phyloP scores from a whole-genome alignment of 2,113 vertebrate species.

The Ciconia stormi region DNA sequence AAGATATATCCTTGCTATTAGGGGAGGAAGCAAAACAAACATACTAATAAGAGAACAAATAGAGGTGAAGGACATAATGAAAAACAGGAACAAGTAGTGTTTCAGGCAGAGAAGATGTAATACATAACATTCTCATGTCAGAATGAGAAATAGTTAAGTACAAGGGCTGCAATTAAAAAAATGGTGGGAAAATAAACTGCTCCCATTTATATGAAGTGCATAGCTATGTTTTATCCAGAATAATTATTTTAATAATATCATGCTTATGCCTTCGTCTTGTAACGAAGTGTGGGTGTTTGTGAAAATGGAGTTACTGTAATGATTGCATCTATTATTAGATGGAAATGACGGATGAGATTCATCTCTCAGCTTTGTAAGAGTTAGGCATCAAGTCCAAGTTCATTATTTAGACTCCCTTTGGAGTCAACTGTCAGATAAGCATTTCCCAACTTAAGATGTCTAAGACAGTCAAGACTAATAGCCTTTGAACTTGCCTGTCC shows the following conservation, averaged over 20 bases:
- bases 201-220: neutral
- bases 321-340: neutral
- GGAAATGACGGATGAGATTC: neutral
- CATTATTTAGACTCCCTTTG: neutral
- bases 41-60: neutral
- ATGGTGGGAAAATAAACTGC: neutral
- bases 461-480: neutral
- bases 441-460: neutral
- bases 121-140: neutral
- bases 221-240: neutral
- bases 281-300: neutral
- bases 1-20: neutral
- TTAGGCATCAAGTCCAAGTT: neutral
- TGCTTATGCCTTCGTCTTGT: neutral
- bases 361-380: neutral
- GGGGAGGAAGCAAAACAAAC: neutral
- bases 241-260: conserved; percentile 15
- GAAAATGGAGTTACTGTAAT: neutral
- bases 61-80: neutral
- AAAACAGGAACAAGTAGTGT: neutral
- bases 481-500: neutral
- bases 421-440: neutral
- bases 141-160: neutral
- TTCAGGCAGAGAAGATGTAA: neutral
- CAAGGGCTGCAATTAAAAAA: neutral